Evolutionary conservation across 2,113 vertebrate species (phyloP).

Genomic region (Pseudolaguvia tuberculata): DNA sequence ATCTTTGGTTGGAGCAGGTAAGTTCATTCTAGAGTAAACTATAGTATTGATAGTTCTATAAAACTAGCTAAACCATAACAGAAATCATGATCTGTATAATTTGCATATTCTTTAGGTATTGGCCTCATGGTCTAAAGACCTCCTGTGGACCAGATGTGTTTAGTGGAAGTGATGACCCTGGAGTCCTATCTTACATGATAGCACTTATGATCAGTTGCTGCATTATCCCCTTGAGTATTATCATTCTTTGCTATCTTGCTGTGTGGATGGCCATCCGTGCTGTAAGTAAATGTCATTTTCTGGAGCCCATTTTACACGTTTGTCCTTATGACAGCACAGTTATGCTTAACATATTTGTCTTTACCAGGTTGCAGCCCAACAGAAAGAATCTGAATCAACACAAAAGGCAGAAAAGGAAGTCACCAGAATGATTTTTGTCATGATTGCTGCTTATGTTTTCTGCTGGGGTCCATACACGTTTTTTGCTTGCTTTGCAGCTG

Average conservation of each 20-base stretch:
- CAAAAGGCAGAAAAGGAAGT: slow-evolving; percentile 88
- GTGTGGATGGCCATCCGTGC: slow-evolving; percentile 79
- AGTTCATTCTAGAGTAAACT: neutral
- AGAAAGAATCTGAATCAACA: slow-evolving; percentile 85
- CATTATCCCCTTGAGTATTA: slow-evolving; percentile 69
- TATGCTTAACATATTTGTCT: neutral
- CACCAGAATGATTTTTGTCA: slow-evolving; percentile 83
- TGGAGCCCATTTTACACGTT: too few relatives aligned
- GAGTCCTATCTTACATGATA: slow-evolving; percentile 80
- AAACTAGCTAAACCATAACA: neutral
- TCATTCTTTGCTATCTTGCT: slow-evolving; percentile 78
- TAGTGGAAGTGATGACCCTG: slow-evolving; percentile 78
- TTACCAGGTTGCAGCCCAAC: slow-evolving; percentile 79
- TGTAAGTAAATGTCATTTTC: slow-evolving; percentile 60
- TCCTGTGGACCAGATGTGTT: slow-evolving; percentile 88
- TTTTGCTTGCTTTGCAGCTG: slow-evolving; percentile 78
- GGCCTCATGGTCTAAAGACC: slow-evolving; percentile 86
- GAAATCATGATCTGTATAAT: neutral
- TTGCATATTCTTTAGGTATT: slow-evolving; percentile 67
- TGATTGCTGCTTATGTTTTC: slow-evolving; percentile 71
- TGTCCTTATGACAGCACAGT: neutral
- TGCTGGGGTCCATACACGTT: slow-evolving; percentile 83
- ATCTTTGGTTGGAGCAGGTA: slow-evolving; percentile 89
- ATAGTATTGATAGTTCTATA: neutral
- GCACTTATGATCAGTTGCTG: slow-evolving; percentile 80